Conservation (phyloP, 1,140 invertebrate species). For the Hormaphis cornu region DNA sequence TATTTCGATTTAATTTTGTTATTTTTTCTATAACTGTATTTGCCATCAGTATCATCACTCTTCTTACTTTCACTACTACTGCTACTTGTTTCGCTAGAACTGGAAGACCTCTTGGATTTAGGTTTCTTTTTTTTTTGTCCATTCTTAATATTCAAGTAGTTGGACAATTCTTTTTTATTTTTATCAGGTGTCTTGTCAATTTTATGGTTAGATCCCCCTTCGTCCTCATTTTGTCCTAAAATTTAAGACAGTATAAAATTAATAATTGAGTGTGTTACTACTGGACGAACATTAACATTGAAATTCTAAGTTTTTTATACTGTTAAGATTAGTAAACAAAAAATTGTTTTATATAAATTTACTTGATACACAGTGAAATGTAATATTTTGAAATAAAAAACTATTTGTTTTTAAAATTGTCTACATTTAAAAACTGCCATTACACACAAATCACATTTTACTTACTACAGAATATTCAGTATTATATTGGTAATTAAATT, state of each 20-base stretch:
- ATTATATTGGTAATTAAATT: too few species aligned
- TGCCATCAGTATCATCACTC: background rate
- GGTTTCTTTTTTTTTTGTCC: background rate
- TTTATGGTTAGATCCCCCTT: background rate
- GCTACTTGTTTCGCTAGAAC: slow-evolving; percentile 6
- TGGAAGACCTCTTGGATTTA: background rate
- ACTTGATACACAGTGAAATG: too few species aligned
- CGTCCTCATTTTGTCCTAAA: background rate
- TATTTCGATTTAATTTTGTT: background rate
- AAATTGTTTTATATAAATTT: too few species aligned
- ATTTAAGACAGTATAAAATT: background rate
- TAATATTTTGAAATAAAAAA: too few species aligned
- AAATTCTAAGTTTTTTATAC: too few species aligned
- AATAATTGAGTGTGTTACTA: too few species aligned
- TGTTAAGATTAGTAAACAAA: too few species aligned
- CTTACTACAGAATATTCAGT: too few species aligned
- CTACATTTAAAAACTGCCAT: too few species aligned
- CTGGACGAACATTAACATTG: too few species aligned
- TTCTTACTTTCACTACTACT: background rate
- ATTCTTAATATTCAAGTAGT: background rate
- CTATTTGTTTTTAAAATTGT: too few species aligned
- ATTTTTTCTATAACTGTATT: slow-evolving; percentile 1
- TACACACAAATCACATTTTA: too few species aligned
- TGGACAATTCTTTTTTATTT: background rate
- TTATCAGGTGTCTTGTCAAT: background rate